Percentiles rank a stretch among this genome's conserved stretches.
Conservation (phyloP, 2,113 vertebrate genomes). For the Microcebus griseorufus region DNA sequence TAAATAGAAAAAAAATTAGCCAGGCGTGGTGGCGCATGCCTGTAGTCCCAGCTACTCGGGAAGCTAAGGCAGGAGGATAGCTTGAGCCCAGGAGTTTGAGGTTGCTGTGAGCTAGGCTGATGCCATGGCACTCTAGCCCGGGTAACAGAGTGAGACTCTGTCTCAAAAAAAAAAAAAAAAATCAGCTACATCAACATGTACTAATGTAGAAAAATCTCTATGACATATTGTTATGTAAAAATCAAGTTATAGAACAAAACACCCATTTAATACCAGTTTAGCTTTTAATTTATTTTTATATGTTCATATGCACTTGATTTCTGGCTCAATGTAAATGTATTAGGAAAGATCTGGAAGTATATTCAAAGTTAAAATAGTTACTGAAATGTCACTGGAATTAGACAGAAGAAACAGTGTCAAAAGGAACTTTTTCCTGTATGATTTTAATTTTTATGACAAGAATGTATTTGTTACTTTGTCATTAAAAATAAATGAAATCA, state of each 20-base stretch:
- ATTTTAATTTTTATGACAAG: slow-evolving; percentile 38
- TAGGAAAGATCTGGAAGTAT: neutral
- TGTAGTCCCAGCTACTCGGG: too few relatives aligned
- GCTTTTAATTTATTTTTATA: neutral
- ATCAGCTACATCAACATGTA: neutral
- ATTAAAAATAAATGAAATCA: slow-evolving; percentile 59
- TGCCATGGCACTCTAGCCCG: too few relatives aligned
- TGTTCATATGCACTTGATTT: neutral
- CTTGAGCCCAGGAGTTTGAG: too few relatives aligned
- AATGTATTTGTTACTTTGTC: slow-evolving; percentile 36
- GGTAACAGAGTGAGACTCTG: too few relatives aligned
- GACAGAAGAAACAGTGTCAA: neutral
- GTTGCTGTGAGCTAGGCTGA: too few relatives aligned
- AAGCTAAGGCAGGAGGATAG: too few relatives aligned
- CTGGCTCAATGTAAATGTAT: neutral
- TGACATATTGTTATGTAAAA: neutral
- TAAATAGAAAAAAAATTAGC: too few relatives aligned
- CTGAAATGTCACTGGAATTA: neutral
- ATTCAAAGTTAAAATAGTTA: neutral
- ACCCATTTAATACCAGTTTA: neutral
- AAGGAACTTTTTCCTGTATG: neutral
- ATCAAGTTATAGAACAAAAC: neutral
- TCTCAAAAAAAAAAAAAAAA: neutral
- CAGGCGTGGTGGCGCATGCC: too few relatives aligned
- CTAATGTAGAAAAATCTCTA: neutral